Percentiles rank a stretch among this genome's conserved stretches.
Conservation (phyloP, 2,888 invertebrate genomes). For the Spodoptera littoralis region DNA sequence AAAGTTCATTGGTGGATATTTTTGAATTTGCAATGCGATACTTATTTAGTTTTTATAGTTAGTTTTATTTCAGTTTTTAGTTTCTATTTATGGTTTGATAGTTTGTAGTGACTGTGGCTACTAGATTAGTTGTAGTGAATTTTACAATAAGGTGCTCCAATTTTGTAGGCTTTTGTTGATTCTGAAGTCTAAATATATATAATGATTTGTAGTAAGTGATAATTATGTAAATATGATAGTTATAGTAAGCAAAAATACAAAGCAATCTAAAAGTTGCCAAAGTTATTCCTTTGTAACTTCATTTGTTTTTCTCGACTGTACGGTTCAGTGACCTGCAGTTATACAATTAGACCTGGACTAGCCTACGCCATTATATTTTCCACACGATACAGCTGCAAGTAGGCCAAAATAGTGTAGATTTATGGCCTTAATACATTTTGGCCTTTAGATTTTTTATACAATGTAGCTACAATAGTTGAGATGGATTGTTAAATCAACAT, state of each 20-base stretch:
- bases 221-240: slow-evolving; percentile 4
- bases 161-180: too few relatives aligned
- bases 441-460: too few relatives aligned
- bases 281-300: slow-evolving; percentile 16
- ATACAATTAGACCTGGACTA: slow-evolving; percentile 45
- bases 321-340: slow-evolving; percentile 58
- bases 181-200: too few relatives aligned
- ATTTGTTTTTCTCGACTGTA: slow-evolving; percentile 23
- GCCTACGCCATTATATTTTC: slow-evolving; percentile 25
- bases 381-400: slow-evolving; percentile 11
- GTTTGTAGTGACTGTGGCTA: too few relatives aligned
- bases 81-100: not conserved
- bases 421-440: slow-evolving; percentile 15
- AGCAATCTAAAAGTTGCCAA: slow-evolving; percentile 4
- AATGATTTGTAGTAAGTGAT: slow-evolving; percentile 18
- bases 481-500: too few relatives aligned
- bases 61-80: not conserved
- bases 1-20: slow-evolving; percentile 24
- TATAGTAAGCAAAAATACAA: slow-evolving; percentile 6
- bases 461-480: too few relatives aligned
- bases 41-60: slow-evolving; percentile 1
- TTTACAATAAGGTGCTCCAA: too few relatives aligned
- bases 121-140: not conserved
- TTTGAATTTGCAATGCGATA: slow-evolving; percentile 18
- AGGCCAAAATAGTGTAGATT: slow-evolving; percentile 7